Conservation (phyloP, 35 echinoderm and acorn worm genomes). For the Eucidaris tribuloides region DNA sequence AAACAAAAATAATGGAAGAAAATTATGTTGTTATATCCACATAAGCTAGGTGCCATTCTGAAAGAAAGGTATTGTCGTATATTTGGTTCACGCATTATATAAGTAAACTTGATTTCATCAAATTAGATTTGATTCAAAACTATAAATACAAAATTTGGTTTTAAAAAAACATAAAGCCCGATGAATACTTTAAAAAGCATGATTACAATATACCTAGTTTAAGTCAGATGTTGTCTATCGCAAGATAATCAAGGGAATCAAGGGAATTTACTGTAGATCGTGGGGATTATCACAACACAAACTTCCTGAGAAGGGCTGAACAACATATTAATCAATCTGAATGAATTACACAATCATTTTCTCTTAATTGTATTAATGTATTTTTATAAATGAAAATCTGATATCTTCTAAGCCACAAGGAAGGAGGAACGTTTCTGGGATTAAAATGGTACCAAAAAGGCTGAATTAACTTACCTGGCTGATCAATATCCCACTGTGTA, state of each 20-base stretch:
- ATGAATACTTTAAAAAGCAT: too few species aligned
- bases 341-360: not conserved
- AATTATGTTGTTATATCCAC: not conserved
- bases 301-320: not conserved
- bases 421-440: not conserved
- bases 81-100: not conserved
- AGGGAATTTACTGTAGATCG: too few species aligned
- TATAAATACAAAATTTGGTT: not conserved
- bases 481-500: constrained; percentile 60
- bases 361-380: not conserved
- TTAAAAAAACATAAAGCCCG: not conserved
- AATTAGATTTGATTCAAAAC: not conserved
- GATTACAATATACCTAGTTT: too few species aligned
- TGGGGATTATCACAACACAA: not conserved
- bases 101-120: not conserved
- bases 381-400: not conserved
- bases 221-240: too few species aligned
- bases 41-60: not conserved
- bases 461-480: constrained; percentile 34
- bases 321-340: not conserved
- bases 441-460: not conserved
- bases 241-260: too few species aligned
- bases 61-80: not conserved
- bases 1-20: not conserved
- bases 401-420: too few species aligned